Evolutionary conservation across 37 sponge, comb jelly and placozoan species (phyloP), one percentile per base, ranked within the genome.

Genomic region (Agelas oroides): DNA sequence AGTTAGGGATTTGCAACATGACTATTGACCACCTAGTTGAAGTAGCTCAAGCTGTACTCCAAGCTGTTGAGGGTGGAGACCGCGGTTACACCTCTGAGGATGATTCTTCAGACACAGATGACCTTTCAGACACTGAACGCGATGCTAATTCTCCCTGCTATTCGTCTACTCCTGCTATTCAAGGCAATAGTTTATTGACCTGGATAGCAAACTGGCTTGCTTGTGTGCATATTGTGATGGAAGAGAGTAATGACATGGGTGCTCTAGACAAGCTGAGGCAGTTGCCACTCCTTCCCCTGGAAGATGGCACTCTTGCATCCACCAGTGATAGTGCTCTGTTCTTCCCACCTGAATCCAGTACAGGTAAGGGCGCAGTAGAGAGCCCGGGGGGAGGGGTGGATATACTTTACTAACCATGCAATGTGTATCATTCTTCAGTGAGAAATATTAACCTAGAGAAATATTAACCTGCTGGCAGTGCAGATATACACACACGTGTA

Each of bases 151-250:
- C 2, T 56, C 21, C 24, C 28, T 34, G 18, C 2, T 19, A 31
- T 11, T 19, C 30, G 6, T 33, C 63, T 17, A 1, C 18, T 17
- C 28, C 39, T 58, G 31, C 71, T 6, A 69, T 28, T 52, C 20
- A 71, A 18, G 1, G 58, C 19, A 31, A 70, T 41, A 19, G 33
- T 27, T 59, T 84, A 0, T 53, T 85, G 14, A 20, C 20, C 2
- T 90, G 91, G 91, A 40, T 90, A 41, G 82, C 91, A 6, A 37
- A 80, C 31, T 90, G 91, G 91, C 67, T 90, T 33, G 80, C 84
- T 3, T 90, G 91, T 73, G 77, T 90, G 19, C 71, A 75, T 34
- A 85, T 78, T 0, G 52, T 81, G 12, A 63, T 85, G 59, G 80
- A 84, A 36, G 76, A 72, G 11, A 61, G 41, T 17, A 28, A 46